A percentile compares a stretch with the other conserved stretches of the same genome.
Conservation (phyloP, 1,140 invertebrate species). For the Ostrea denselamellosa region DNA sequence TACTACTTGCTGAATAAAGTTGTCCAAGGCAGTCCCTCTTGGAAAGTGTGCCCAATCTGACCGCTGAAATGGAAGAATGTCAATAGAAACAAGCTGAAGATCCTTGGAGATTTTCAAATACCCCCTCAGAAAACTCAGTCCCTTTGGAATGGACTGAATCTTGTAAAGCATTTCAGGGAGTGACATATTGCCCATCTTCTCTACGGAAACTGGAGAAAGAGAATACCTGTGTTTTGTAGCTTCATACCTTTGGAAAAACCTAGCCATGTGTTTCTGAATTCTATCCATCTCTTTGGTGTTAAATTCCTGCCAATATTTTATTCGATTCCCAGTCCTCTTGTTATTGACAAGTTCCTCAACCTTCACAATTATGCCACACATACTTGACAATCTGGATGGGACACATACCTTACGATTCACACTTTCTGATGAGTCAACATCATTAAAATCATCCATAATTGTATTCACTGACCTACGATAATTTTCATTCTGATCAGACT, state of each 20-base stretch:
- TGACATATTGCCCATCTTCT: background rate
- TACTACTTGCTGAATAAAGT: background rate
- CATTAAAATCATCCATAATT: background rate
- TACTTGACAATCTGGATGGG: background rate
- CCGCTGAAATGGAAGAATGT: background rate
- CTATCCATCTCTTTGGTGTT: background rate
- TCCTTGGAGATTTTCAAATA: background rate
- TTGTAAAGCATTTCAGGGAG: conserved; percentile 4
- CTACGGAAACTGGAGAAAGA: background rate
- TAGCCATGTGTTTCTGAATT: background rate
- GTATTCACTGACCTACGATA: background rate
- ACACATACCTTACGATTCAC: background rate
- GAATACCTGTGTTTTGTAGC: background rate
- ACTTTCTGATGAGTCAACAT: background rate
- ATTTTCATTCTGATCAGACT: background rate
- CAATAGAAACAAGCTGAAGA: background rate
- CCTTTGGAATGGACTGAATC: background rate
- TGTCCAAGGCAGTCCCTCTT: background rate
- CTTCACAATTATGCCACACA: background rate
- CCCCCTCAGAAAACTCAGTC: background rate
- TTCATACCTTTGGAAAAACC: background rate
- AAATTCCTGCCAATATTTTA: background rate
- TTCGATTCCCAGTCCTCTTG: background rate
- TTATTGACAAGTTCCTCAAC: background rate
- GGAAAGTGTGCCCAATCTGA: background rate